These are phyloP conservation scores for Lathamus discolor DNA, from an alignment of 2,113 vertebrate species.

Conservation along the genomic window DNA sequence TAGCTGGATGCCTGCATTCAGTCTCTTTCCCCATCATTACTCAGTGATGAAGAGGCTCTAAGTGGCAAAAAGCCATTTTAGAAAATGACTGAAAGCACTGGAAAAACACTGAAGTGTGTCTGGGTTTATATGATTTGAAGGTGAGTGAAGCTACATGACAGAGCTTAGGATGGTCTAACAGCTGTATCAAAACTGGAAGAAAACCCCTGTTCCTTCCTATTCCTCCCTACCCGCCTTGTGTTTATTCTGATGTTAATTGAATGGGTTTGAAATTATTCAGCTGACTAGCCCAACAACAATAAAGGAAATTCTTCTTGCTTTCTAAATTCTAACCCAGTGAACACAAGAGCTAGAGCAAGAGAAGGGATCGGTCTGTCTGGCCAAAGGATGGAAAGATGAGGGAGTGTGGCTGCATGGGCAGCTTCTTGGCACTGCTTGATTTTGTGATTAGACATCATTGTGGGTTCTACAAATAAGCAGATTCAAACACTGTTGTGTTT, in stretches of 20 bases:
- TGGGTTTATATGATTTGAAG: not conserved
- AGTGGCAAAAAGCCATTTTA: not conserved
- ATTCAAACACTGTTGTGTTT: not conserved
- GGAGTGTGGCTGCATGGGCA: not conserved
- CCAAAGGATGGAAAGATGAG: not conserved
- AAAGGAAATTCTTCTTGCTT: not conserved
- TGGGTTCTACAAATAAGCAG: not conserved
- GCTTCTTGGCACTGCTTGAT: not conserved
- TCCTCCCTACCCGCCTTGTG: not conserved
- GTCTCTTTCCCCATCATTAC: not conserved
- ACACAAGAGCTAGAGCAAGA: not conserved
- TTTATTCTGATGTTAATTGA: not conserved
- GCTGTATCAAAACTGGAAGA: not conserved
- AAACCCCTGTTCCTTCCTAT: not conserved
- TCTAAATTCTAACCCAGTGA: not conserved
- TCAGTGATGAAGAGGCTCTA: not conserved
- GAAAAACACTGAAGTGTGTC: not conserved
- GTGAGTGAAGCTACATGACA: not conserved
- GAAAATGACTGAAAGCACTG: not conserved
- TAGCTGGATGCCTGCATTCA: not conserved
- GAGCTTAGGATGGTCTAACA: not conserved
- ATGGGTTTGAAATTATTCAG: not conserved
- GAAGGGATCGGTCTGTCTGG: not conserved
- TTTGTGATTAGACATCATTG: not conserved
- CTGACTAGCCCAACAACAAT: not conserved